These are phyloP conservation scores for Clarias gariepinus DNA, from an alignment of 2,113 vertebrate species.

Conservation along the genomic window DNA sequence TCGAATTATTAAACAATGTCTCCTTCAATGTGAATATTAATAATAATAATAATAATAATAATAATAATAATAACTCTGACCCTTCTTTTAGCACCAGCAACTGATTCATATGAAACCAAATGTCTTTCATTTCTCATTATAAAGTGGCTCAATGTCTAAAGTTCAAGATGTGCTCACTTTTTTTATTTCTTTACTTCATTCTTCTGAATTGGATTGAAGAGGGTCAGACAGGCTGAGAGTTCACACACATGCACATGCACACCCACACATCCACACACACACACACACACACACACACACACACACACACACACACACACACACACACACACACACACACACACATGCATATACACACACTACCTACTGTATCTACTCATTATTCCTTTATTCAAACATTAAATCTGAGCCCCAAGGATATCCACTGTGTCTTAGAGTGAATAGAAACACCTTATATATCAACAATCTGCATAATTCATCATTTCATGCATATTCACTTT, in stretches of 20 bases:
- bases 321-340: neutral
- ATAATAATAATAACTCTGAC: no score
- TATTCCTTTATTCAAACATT: constrained; percentile 8
- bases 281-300: neutral
- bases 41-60: neutral
- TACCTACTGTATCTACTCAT: neutral
- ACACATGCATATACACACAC: neutral
- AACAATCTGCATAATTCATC: constrained; percentile 9
- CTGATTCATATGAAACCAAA: no score
- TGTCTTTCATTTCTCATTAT: no score
- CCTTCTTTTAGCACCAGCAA: neutral
- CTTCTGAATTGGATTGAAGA: constrained; percentile 90
- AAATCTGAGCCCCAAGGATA: neutral
- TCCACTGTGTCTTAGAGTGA: constrained; percentile 6
- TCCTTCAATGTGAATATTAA: neutral
- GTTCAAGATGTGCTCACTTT: neutral
- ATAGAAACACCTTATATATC: constrained; percentile 1
- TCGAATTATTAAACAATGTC: neutral
- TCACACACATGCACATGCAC: neutral
- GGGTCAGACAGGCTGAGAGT: constrained; percentile 92
- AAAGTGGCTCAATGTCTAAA: neutral
- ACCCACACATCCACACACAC: neutral
- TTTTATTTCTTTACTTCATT: constrained; percentile 81
- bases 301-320: neutral
- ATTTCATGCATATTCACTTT: neutral